Evolutionary conservation across 2,888 invertebrate species (phyloP).

Genomic region (Polydesmus complanatus): DNA sequence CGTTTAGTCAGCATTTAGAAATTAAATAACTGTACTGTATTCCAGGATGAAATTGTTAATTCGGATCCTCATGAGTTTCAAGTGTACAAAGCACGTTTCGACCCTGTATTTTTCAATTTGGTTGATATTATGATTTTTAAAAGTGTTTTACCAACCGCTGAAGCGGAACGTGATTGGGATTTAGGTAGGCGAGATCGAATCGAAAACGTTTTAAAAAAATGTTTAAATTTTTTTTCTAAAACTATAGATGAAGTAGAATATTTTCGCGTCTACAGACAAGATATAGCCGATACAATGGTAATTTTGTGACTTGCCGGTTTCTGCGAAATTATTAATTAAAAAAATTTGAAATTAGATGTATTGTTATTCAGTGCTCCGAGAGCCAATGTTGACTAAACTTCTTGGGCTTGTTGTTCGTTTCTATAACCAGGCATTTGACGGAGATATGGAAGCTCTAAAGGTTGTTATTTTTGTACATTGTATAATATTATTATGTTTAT

Average conservation of each 20-base stretch:
- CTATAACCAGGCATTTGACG: background rate
- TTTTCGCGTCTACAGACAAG: slow-evolving; percentile 73
- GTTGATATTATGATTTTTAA: slow-evolving; percentile 62
- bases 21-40: background rate
- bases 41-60: slow-evolving; percentile 48
- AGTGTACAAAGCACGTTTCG: slow-evolving; percentile 44
- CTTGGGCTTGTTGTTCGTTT: slow-evolving; percentile 32
- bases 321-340: no score
- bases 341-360: no score
- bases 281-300: slow-evolving; percentile 69
- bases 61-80: slow-evolving; percentile 37
- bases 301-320: no score
- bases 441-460: no score
- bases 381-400: slow-evolving; percentile 50
- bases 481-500: no score
- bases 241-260: slow-evolving; percentile 68
- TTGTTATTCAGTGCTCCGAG: slow-evolving; percentile 66
- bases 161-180: slow-evolving; percentile 35
- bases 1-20: background rate
- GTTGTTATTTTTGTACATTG: no score
- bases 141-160: slow-evolving; percentile 56
- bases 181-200: slow-evolving; percentile 27
- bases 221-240: background rate
- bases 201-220: background rate
- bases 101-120: slow-evolving; percentile 63